A percentile compares a stretch with the other conserved stretches of the same genome.
These are phyloP conservation scores for Brachypodius melanocephalos DNA, from an alignment of 2,113 vertebrate species.

Conservation along the genomic window DNA sequence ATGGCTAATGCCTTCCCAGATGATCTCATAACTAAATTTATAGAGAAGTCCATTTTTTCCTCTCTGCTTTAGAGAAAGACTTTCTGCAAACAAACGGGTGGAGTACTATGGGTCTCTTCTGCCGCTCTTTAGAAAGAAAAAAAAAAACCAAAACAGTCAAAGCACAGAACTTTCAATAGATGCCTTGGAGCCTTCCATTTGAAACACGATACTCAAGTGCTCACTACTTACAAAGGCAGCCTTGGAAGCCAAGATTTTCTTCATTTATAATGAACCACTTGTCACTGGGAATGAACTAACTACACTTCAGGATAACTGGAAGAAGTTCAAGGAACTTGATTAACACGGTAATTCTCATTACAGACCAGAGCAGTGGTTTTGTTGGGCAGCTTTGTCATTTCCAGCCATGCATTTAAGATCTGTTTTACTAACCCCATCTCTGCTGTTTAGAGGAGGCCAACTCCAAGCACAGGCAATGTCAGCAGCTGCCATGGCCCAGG, in stretches of 20 bases:
- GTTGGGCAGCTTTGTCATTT: neutral
- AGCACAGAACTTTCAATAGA: neutral
- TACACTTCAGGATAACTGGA: constrained; percentile 8
- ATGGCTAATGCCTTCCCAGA: neutral
- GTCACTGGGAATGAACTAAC: neutral
- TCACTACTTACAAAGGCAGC: neutral
- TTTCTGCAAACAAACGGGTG: neutral
- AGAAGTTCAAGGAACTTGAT: constrained; percentile 5
- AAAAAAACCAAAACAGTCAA: neutral
- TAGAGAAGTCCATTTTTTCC: neutral
- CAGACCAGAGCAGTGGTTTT: neutral
- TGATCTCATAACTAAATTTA: neutral
- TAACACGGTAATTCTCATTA: neutral
- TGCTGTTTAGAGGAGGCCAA: rapidly evolving
- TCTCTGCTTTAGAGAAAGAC: neutral
- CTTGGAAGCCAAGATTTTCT: constrained; percentile 19
- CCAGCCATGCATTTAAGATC: neutral
- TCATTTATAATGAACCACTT: constrained; percentile 20
- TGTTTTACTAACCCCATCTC: neutral
- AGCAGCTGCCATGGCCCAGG: neutral
- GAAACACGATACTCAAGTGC: neutral
- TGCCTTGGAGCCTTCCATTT: neutral
- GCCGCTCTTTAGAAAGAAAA: neutral
- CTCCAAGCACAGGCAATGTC: neutral
- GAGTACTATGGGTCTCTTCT: neutral